Percentiles rank a stretch among this genome's conserved stretches.
Conservation (phyloP, 2,888 invertebrate genomes). For the Graphium colonna region DNA sequence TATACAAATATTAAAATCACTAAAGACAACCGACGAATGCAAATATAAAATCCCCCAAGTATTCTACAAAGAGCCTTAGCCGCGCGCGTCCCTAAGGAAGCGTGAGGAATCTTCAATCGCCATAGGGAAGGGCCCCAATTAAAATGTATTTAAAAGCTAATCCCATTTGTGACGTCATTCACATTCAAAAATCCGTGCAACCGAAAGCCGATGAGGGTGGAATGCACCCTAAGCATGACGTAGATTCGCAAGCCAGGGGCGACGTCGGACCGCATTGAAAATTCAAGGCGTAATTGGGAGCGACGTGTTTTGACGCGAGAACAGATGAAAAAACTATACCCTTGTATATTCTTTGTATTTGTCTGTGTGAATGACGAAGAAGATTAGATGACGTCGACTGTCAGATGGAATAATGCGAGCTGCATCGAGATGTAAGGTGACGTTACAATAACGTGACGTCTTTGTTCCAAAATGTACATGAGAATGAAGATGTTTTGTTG, state of each 20-base stretch:
- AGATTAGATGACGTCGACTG: constrained; percentile 13
- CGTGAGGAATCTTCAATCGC: constrained; percentile 32
- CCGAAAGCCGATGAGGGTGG: constrained; percentile 17
- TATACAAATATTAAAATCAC: background rate
- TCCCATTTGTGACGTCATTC: constrained; percentile 40
- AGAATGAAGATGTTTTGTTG: constrained; percentile 1
- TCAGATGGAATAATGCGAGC: constrained; percentile 28
- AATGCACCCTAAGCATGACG: constrained; percentile 19
- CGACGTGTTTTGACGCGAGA: constrained; percentile 47
- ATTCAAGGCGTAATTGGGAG: constrained; percentile 51
- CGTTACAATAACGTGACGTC: constrained; percentile 6
- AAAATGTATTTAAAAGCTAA: constrained; percentile 62
- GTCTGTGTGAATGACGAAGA: constrained; percentile 38
- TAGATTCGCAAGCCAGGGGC: constrained; percentile 32
- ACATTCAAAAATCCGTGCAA: constrained; percentile 24
- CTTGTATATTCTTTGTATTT: too few species aligned
- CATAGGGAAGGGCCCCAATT: constrained; percentile 50
- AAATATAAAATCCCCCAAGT: background rate
- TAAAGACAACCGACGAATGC: background rate
- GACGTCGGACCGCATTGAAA: constrained; percentile 40
- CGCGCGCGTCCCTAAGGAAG: constrained; percentile 15
- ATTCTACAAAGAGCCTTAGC: background rate
- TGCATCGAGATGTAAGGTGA: constrained; percentile 33
- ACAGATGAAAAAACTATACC: constrained; percentile 31
- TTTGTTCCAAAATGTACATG: constrained; percentile 25